Percentiles rank a stretch among this genome's conserved stretches.
phyloP scores from a whole-genome alignment of 2,797 vertebrate genomes.

The Lagodon rhomboides region DNA sequence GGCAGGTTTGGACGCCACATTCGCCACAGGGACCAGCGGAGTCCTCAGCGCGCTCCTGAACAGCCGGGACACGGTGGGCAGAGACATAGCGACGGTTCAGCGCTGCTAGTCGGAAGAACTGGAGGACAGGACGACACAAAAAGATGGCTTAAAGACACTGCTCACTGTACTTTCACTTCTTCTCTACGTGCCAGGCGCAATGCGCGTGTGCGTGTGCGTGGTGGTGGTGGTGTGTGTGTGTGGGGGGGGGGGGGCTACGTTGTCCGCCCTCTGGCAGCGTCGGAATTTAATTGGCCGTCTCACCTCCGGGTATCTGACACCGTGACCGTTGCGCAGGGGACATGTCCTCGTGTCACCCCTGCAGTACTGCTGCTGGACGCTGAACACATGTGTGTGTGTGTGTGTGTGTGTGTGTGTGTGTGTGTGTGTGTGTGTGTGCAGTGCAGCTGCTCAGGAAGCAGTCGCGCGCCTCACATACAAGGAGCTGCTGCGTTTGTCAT shows the following conservation, averaged over 20 bases:
- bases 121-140: too few relatives aligned
- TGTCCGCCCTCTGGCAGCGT: background rate
- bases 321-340: background rate
- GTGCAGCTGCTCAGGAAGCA: too few relatives aligned
- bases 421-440: too few relatives aligned
- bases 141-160: background rate
- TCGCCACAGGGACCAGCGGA: slow-evolving; percentile 57
- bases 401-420: too few relatives aligned
- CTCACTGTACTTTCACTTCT: background rate
- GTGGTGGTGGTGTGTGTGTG: too few relatives aligned
- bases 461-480: too few relatives aligned
- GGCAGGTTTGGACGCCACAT: slow-evolving; percentile 72
- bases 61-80: slow-evolving; percentile 64
- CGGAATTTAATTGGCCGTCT: slow-evolving; percentile 59
- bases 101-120: background rate
- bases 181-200: background rate
- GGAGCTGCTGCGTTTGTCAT: too few relatives aligned
- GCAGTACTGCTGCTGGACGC: too few relatives aligned
- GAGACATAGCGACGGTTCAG: slow-evolving; percentile 62
- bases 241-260: background rate
- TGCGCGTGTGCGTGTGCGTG: background rate
- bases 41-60: slow-evolving; percentile 67
- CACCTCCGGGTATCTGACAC: slow-evolving; percentile 26
- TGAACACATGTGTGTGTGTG: too few relatives aligned
- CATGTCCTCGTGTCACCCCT: slow-evolving; percentile 11